These are phyloP conservation scores for Atherinosoma microstoma DNA, from an alignment of 2,797 vertebrate genomes.

Conservation along the genomic window DNA sequence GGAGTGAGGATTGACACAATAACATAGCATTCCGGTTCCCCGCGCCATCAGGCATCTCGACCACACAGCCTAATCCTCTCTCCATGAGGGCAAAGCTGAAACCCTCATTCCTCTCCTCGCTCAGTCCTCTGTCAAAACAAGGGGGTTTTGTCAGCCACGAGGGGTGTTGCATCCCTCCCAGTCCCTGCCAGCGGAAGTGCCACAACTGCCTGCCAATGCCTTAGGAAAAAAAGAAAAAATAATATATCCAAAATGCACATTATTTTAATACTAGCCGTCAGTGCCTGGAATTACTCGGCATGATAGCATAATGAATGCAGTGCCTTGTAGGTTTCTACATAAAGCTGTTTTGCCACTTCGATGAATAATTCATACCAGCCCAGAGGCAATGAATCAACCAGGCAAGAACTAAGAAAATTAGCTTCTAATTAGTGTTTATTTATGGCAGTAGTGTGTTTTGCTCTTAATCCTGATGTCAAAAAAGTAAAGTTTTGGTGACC, in stretches of 20 bases:
- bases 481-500: slow-evolving; percentile 62
- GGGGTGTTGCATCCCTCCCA: slow-evolving; percentile 74
- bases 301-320: slow-evolving; percentile 90
- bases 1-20: slow-evolving; percentile 66
- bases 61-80: slow-evolving; percentile 72
- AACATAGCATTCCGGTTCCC: slow-evolving; percentile 50
- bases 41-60: slow-evolving; percentile 57
- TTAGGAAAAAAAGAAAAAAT: slow-evolving; percentile 67
- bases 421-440: slow-evolving; percentile 95
- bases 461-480: slow-evolving; percentile 50
- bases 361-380: slow-evolving; percentile 95
- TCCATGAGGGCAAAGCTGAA: slow-evolving; percentile 60
- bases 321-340: slow-evolving; percentile 89
- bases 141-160: slow-evolving; percentile 77
- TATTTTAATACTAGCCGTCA: slow-evolving; percentile 87
- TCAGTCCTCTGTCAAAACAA: slow-evolving; percentile 78
- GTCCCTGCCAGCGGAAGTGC: slow-evolving; percentile 80
- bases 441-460: slow-evolving; percentile 84
- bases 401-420: slow-evolving; percentile 95
- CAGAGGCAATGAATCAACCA: slow-evolving; percentile 93
- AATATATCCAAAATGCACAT: slow-evolving; percentile 86
- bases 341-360: slow-evolving; percentile 88
- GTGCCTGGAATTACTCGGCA: slow-evolving; percentile 88
- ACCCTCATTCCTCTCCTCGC: slow-evolving; percentile 54
- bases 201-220: slow-evolving; percentile 81